phyloP scores from a whole-genome alignment of 2,888 invertebrate genomes.

The Drosophila leonis region DNA sequence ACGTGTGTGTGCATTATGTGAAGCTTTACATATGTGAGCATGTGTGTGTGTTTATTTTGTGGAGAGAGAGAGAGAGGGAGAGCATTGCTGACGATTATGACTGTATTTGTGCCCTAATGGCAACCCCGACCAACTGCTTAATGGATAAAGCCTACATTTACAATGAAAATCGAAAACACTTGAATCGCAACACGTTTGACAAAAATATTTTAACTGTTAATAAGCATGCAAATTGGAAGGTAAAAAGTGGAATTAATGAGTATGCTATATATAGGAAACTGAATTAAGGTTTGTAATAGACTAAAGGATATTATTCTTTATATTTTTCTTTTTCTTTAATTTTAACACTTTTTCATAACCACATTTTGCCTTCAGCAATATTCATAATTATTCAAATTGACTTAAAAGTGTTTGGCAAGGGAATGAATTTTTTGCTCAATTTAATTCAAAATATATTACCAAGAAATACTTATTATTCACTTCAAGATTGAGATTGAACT shows the following conservation, averaged over 20 bases:
- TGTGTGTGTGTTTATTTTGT: slow-evolving; percentile 22
- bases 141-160: slow-evolving; percentile 17
- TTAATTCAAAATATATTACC: not conserved
- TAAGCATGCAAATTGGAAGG: not conserved
- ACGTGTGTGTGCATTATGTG: slow-evolving; percentile 62
- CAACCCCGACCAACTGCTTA: slow-evolving; percentile 17
- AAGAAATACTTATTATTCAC: not conserved
- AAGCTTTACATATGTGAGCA: not conserved
- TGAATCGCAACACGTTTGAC: not conserved
- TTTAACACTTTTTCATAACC: not conserved
- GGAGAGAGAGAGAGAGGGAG: not conserved
- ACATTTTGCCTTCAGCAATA: not conserved
- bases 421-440: not conserved
- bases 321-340: not conserved
- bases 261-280: not conserved
- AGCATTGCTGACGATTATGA: slow-evolving; percentile 18
- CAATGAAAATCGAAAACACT: slow-evolving; percentile 6
- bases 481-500: not conserved
- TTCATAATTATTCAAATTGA: not conserved
- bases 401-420: not conserved
- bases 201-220: not conserved
- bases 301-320: not conserved
- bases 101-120: slow-evolving; percentile 45
- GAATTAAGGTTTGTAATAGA: rapidly evolving
- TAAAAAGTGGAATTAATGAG: not conserved